Percentiles rank a stretch among this genome's conserved stretches.
These are phyloP conservation scores for Cremastobaeus sp. DNA, from an alignment of 2,888 invertebrate species.

Conservation along the genomic window DNA sequence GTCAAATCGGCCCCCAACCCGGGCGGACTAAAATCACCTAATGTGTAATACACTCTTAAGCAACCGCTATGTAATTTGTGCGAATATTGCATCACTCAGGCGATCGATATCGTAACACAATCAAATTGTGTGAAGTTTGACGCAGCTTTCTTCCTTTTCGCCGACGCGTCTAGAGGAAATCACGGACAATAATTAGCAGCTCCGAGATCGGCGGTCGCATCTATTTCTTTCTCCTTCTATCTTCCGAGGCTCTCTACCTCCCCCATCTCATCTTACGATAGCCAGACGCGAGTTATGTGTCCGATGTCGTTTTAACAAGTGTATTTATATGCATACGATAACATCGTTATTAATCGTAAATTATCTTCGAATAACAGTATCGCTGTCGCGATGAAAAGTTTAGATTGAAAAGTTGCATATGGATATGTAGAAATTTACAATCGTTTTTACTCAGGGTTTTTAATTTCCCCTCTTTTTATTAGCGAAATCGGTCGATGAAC, in stretches of 20 bases:
- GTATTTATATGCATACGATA: conserved; percentile 43
- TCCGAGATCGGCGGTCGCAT: conserved; percentile 14
- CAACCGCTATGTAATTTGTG: conserved; percentile 36
- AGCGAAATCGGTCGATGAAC: no score
- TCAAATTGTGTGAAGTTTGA: conserved; percentile 32
- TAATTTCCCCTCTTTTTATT: no score
- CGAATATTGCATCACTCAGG: conserved; percentile 46
- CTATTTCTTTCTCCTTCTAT: conserved; percentile 1
- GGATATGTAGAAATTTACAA: no score
- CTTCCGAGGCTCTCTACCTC: neutral
- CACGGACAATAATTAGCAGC: conserved; percentile 29
- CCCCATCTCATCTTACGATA: conserved; percentile 5
- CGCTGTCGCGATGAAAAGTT: neutral
- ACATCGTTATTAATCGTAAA: conserved; percentile 36
- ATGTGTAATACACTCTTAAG: conserved; percentile 28
- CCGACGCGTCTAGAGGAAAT: conserved; percentile 9
- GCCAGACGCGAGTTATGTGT: conserved; percentile 41
- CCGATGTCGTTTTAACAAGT: conserved; percentile 35
- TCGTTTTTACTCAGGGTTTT: no score
- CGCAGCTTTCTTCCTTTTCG: conserved; percentile 23
- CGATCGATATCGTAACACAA: conserved; percentile 47
- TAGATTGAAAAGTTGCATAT: neutral
- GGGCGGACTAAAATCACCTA: conserved; percentile 20
- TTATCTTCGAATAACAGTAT: conserved; percentile 27
- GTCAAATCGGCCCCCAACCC: neutral